These are phyloP conservation scores for Drosophila nigritarsus DNA, from an alignment of 2,888 invertebrate genomes.

Conservation along the genomic window DNA sequence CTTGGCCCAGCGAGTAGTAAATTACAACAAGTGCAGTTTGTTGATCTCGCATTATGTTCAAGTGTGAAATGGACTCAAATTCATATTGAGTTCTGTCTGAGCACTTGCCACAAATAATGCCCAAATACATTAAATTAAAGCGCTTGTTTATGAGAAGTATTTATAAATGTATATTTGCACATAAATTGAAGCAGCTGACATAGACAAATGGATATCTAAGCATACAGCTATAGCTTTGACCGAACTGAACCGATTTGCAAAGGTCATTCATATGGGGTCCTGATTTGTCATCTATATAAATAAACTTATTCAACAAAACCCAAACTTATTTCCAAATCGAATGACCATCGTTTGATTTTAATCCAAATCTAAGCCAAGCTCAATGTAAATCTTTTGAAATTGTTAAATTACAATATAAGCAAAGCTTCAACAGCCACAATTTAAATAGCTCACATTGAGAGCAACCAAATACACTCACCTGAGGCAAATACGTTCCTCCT, in stretches of 20 bases:
- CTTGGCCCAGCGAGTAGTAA: constrained; percentile 21
- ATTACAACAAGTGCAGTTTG: constrained; percentile 40
- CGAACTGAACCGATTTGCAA: neutral
- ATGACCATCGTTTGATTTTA: constrained; percentile 28
- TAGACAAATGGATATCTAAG: neutral
- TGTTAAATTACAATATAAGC: constrained; percentile 33
- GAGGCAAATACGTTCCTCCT: constrained; percentile 73
- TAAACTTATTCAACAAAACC: neutral
- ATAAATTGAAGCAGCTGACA: neutral
- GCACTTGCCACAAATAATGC: constrained; percentile 29
- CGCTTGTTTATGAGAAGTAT: constrained; percentile 3
- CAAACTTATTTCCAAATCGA: constrained; percentile 21
- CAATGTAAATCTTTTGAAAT: constrained; percentile 34
- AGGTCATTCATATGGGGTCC: neutral
- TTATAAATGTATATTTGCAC: neutral
- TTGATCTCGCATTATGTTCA: constrained; percentile 38
- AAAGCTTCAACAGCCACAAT: constrained; percentile 14
- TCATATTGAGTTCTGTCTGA: constrained; percentile 25
- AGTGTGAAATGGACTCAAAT: constrained; percentile 44
- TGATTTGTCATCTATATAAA: neutral
- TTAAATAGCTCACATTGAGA: constrained; percentile 11
- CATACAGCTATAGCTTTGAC: neutral
- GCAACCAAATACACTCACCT: constrained; percentile 62
- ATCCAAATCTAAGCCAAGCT: constrained; percentile 29
- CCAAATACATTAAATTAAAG: constrained; percentile 9